Percentiles rank a stretch among this genome's conserved stretches.
Evolutionary conservation across 2,113 vertebrate species (phyloP).

Genomic region (Nannospalax galili): DNA sequence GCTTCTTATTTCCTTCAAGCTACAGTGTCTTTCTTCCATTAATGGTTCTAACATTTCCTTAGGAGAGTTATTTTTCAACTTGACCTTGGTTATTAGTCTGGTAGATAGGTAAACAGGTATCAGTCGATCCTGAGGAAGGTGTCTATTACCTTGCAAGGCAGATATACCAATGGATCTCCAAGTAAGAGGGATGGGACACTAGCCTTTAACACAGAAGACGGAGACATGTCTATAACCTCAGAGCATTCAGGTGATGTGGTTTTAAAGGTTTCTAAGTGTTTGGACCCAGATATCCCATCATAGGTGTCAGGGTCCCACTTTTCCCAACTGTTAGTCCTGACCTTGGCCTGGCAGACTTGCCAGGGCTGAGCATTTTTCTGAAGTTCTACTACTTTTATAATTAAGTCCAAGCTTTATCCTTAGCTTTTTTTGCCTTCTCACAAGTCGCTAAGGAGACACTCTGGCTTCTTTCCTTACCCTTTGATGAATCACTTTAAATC

Average conservation of each 20-base stretch:
- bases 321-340: not conserved
- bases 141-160: not conserved
- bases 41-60: not conserved
- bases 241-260: not conserved
- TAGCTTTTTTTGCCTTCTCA: not conserved
- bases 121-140: not conserved
- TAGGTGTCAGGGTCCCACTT: not conserved
- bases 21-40: not conserved
- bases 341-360: not conserved
- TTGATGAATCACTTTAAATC: not conserved
- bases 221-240: not conserved
- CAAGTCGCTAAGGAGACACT: not conserved
- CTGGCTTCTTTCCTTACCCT: not conserved
- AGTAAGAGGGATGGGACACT: not conserved
- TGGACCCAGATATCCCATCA: not conserved
- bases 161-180: not conserved
- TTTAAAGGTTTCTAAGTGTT: slow-evolving; percentile 9
- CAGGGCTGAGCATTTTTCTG: slow-evolving; percentile 10
- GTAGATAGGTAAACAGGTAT: not conserved
- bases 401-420: not conserved
- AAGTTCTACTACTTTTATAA: not conserved
- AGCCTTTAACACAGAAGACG: not conserved
- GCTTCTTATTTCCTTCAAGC: not conserved
- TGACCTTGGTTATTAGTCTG: slow-evolving; percentile 25
- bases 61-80: not conserved